These are phyloP conservation scores for Mycteria americana DNA, from an alignment of 2,797 vertebrate species.

Conservation along the genomic window DNA sequence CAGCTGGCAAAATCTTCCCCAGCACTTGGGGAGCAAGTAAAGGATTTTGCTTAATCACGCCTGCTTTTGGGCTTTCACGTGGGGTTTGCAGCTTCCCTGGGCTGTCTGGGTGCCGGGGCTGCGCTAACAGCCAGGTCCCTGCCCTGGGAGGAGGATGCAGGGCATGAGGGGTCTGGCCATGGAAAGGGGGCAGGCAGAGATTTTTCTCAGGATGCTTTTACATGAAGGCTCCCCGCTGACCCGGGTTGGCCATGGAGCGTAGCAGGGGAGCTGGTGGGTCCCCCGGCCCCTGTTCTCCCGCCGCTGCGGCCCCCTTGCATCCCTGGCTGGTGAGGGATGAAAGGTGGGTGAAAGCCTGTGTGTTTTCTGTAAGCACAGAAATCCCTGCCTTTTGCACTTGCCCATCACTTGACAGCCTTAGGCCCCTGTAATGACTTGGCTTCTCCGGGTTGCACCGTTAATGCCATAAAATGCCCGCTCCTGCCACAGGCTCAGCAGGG, in stretches of 20 bases:
- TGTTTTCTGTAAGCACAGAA: background rate
- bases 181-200: background rate
- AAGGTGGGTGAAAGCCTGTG: background rate
- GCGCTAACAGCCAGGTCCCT: background rate
- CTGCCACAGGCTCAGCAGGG: background rate
- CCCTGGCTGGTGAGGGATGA: background rate
- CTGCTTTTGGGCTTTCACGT: fast-evolving
- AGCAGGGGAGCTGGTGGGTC: background rate
- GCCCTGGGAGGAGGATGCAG: background rate
- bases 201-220: background rate
- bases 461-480: fast-evolving
- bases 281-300: background rate
- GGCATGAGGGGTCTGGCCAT: background rate
- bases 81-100: background rate
- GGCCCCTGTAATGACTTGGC: background rate
- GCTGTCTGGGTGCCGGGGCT: background rate
- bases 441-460: background rate
- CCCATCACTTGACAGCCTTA: fast-evolving
- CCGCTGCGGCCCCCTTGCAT: background rate
- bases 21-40: fast-evolving
- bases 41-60: background rate
- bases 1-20: background rate
- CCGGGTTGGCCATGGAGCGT: fast-evolving
- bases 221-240: background rate
- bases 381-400: fast-evolving